Evolutionary conservation across 2,797 vertebrate species (phyloP).

Genomic region (Darevskia mixta): DNA sequence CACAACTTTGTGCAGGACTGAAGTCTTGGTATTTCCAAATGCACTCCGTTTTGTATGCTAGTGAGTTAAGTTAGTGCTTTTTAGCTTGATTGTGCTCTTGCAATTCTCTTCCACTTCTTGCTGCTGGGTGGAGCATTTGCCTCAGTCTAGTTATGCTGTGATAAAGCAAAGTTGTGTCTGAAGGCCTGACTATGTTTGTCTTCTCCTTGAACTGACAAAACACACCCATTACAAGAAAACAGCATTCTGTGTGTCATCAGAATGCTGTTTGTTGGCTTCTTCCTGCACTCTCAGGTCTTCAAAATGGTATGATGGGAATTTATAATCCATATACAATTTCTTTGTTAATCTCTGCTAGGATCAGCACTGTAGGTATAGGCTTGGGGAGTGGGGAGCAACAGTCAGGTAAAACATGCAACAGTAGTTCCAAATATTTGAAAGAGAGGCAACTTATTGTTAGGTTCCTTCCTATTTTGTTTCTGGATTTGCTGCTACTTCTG

Average conservation of each 20-base stretch:
- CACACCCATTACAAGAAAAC: neutral
- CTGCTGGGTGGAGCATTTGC: no score
- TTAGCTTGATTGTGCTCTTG: no score
- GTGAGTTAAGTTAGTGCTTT: no score
- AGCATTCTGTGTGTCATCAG: neutral
- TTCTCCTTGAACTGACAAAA: no score
- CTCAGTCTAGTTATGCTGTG: no score
- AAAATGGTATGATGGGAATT: neutral
- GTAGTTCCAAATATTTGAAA: neutral
- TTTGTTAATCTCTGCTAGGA: neutral
- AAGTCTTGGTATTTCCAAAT: neutral
- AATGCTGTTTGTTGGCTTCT: neutral
- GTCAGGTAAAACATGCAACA: neutral
- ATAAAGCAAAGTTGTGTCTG: no score
- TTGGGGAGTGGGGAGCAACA: neutral
- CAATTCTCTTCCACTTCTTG: no score
- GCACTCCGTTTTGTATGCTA: no score
- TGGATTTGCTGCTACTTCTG: neutral
- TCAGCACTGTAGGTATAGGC: neutral
- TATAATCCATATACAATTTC: neutral
- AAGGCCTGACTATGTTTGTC: no score
- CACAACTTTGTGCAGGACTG: neutral
- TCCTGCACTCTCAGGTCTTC: neutral
- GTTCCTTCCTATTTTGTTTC: neutral
- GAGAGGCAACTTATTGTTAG: neutral